Base-by-base conservation (phyloP, 1,140 invertebrate species). In the Drosophila pruinosa region DNA sequence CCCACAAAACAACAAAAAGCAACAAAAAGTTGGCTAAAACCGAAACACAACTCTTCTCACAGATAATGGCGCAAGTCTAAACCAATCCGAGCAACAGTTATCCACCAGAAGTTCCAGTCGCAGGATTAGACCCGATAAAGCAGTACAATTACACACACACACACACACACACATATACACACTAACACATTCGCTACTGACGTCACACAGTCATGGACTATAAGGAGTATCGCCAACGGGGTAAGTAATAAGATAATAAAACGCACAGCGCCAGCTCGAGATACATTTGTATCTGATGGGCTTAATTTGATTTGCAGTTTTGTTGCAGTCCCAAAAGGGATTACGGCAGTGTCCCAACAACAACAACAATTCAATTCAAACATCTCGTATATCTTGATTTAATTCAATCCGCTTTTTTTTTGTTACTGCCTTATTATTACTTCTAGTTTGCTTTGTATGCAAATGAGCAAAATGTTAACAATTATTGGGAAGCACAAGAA, bases 161-260 rank as follows among this genome's bases (percentile, higher is more conserved):
- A 31, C 45, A 61, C 26, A 57, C 12, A 28, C 12, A 58, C 5
- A 28, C 14, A 6, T 6, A 47, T n/a, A 57, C 4, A 36, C 6
- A 19, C 6, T 24, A 7, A 19, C 7, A 22, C 14, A 28, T 5
- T 4, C 28, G 10, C 15, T 24, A n/a, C 10, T 8, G 34, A 67
- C 38, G 22, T 50, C 58, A 62, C 58, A 62, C 24, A 12, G 78
- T 56, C 53, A 90, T 90, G 88, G 88, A 90, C 77, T 90, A 80
- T 54, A 78, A 90, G 75, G 88, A 90, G 69, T 90, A 90, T 71
- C 88, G 88, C 1, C 88, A 90, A 57, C 12, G 88, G 76, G 88
- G 88, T 90, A 56, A 90, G 86, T 89, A 58, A 62, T 52, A 69
- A 78, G 61, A 62, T 52, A 69, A 78, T 86, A 72, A 81, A 72